Conservation (phyloP, 2,888 invertebrate genomes). For the Heliconius cydno region DNA sequence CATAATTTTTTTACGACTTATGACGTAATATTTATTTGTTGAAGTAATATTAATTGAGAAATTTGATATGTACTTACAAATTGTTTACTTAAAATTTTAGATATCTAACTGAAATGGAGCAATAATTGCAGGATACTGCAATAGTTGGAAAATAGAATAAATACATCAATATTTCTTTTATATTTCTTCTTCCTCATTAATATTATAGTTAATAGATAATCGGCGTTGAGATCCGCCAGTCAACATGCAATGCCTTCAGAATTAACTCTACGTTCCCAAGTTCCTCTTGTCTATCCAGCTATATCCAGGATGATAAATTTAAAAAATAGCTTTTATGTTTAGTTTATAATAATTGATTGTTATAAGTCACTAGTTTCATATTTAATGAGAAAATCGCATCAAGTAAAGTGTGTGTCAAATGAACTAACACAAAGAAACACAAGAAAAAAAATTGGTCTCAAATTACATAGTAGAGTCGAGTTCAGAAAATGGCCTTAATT, state of each 20-base stretch:
- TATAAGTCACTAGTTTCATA: neutral
- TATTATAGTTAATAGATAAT: neutral
- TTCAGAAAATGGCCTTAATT: slow-evolving; percentile 41
- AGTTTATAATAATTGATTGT: too few relatives aligned
- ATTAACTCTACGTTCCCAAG: too few relatives aligned
- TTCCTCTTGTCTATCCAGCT: too few relatives aligned
- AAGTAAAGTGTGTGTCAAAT: neutral
- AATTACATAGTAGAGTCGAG: slow-evolving; percentile 7
- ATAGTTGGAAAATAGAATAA: neutral
- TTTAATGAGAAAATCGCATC: neutral
- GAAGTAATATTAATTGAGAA: neutral
- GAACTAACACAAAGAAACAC: neutral
- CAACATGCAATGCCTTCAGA: too few relatives aligned
- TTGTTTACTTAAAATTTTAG: neutral
- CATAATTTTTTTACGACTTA: neutral
- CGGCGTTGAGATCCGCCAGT: too few relatives aligned
- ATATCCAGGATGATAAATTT: too few relatives aligned
- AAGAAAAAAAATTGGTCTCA: slow-evolving; percentile 13
- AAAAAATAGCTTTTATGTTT: too few relatives aligned
- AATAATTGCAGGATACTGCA: neutral
- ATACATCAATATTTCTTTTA: neutral
- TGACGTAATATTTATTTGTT: neutral
- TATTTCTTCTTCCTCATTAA: neutral
- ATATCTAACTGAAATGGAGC: too few relatives aligned
- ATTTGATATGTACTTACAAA: neutral